Base-by-base conservation (phyloP, 2,113 vertebrate species). In the Megaleporinus macrocephalus region DNA sequence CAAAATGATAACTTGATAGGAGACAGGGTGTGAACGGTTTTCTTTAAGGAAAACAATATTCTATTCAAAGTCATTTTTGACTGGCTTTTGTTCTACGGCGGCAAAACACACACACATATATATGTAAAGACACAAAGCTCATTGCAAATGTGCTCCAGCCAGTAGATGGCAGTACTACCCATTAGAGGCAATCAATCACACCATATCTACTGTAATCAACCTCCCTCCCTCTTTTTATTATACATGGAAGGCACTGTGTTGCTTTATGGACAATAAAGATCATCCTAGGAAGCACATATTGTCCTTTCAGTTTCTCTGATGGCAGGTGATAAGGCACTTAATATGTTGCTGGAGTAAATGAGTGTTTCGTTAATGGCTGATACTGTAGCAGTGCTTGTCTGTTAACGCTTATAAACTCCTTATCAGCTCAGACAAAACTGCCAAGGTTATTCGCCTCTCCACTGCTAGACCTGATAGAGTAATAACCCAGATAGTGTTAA, bases 331-430 rank as follows among this genome's bases (percentile, higher is more conserved):
- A 87, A 87, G 84, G 82, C 80, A 85, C 74, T 89, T 85, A 92
- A 90, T 90, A 88, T 89, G 84, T 73, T 84, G 81, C 83, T 81
- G 80, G 84, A 86, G 49, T 78, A 81, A 81, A 86, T 88, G 84
- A 86, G 79, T 79, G 68, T 59, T 84, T 53, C 72, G 80, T 79
- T 80, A 84, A 84, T 77, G 76, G 76, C 71, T 36, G 26, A 75
- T 53, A 68, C 86, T 53, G 82, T 84, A 86, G 71, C 72, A 36
- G 30, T 81, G 84, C 81, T 63, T 78, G 80, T 63, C 82, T 78
- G 79, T 89, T 86, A 86, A 85, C 70, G 73, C 80, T 76, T 57
- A 85, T 86, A 88, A 92, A 91, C 88, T 79, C 66, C 87, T 90
- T 89, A 83, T 85, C 84, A 88, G 84, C 80, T 49, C 79, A 62